phyloP scores from a whole-genome alignment of 2,888 invertebrate species.

The Sicus ferrugineus region DNA sequence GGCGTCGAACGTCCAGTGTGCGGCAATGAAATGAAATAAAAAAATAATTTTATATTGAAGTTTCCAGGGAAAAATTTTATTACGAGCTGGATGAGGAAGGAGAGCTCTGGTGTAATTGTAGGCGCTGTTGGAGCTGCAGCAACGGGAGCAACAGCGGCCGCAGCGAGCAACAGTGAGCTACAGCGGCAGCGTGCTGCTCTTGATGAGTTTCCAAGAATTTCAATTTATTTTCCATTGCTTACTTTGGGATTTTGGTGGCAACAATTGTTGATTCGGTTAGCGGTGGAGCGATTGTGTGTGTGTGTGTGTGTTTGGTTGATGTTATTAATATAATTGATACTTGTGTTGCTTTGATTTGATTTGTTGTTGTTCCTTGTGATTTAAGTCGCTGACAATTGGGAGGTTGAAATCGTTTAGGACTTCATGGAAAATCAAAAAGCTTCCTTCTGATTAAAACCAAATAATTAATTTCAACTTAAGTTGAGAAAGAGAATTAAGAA shows the following conservation, averaged over 20 bases:
- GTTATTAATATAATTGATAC: not conserved
- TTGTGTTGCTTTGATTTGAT: not conserved
- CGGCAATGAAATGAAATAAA: slow-evolving; percentile 9
- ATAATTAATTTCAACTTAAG: too few relatives aligned
- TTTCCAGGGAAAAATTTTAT: slow-evolving; percentile 31
- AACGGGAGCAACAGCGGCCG: not conserved
- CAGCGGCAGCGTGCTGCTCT: not conserved
- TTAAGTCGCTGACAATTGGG: too few relatives aligned
- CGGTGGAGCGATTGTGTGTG: not conserved
- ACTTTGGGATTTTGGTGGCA: slow-evolving; percentile 17
- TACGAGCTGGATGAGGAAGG: not conserved
- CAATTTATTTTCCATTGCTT: slow-evolving; percentile 27
- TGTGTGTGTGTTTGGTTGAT: not conserved
- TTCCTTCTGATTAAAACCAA: too few relatives aligned
- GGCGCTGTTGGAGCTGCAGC: not conserved
- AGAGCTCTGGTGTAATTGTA: too few relatives aligned
- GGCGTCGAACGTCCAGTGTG: not conserved
- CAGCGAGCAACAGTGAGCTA: not conserved
- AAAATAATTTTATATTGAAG: slow-evolving; percentile 30
- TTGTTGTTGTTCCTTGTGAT: not conserved
- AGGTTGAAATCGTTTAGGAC: too few relatives aligned
- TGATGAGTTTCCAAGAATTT: slow-evolving; percentile 28
- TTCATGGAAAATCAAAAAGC: too few relatives aligned
- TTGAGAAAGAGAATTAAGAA: too few relatives aligned
- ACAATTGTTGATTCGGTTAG: not conserved